These are phyloP conservation scores for Ectropis grisescens DNA, from an alignment of 1,140 invertebrate genomes.

Conservation along the genomic window DNA sequence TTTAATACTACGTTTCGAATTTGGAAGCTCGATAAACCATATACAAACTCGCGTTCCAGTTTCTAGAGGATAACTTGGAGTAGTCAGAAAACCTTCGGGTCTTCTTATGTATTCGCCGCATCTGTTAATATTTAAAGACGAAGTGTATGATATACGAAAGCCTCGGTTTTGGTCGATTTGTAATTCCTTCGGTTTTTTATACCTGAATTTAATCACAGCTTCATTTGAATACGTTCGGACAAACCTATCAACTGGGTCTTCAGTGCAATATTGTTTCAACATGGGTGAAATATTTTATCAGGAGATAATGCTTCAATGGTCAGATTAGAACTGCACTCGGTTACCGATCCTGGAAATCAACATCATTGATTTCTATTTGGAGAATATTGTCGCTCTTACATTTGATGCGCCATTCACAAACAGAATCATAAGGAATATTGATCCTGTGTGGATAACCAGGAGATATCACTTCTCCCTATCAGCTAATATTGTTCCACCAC, in stretches of 20 bases:
- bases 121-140: conserved; percentile 56
- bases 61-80: conserved; percentile 78
- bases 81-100: conserved; percentile 74
- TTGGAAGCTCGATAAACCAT: conserved; percentile 80
- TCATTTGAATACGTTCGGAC: too few relatives aligned
- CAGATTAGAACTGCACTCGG: conserved; percentile 38
- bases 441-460: conserved; percentile 71
- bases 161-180: conserved; percentile 23
- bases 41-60: conserved; percentile 68
- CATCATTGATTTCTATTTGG: conserved; percentile 52
- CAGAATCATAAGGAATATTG: conserved; percentile 58
- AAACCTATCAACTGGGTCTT: too few relatives aligned
- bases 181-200: conserved; percentile 59
- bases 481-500: conserved; percentile 70
- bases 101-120: conserved; percentile 75
- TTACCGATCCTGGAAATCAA: conserved; percentile 40
- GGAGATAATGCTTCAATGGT: conserved; percentile 39
- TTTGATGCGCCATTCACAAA: conserved; percentile 75
- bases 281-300: conserved; percentile 11
- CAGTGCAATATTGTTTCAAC: conserved; percentile 36
- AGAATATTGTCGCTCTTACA: conserved; percentile 61
- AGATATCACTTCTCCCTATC: conserved; percentile 67
- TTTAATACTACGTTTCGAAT: conserved; percentile 59
- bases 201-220: conserved; percentile 55
- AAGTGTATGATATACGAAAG: conserved; percentile 56